phyloP scores from a whole-genome alignment of 2,797 vertebrate genomes.

The Allobates femoralis region DNA sequence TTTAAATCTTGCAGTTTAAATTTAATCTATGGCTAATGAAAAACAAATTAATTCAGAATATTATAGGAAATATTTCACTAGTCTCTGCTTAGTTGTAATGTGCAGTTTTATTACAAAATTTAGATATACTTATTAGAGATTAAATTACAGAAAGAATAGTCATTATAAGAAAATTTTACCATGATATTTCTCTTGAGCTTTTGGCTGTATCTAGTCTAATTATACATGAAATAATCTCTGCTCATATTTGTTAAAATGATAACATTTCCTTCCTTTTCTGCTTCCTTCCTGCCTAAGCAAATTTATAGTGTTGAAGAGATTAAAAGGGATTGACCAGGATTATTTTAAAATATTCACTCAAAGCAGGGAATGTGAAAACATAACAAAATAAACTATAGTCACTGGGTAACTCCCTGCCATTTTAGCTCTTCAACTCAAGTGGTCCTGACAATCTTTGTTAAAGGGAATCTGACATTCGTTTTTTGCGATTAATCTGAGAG shows the following conservation, averaged over 20 bases:
- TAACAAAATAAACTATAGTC: too few relatives aligned
- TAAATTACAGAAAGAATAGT: background rate
- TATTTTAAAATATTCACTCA: too few relatives aligned
- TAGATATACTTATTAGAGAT: slow-evolving; percentile 16
- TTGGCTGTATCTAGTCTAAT: background rate
- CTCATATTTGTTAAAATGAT: background rate
- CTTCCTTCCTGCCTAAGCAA: background rate
- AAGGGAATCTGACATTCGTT: too few relatives aligned
- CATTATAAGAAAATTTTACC: background rate
- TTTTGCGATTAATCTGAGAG: too few relatives aligned
- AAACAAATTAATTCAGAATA: slow-evolving; percentile 5
- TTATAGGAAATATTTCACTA: background rate
- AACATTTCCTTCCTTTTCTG: background rate
- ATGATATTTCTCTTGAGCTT: background rate
- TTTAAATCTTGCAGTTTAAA: background rate
- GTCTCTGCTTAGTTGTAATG: slow-evolving; percentile 5
- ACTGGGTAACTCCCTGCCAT: too few relatives aligned
- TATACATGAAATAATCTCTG: background rate
- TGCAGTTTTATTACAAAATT: background rate
- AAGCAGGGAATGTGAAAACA: too few relatives aligned
- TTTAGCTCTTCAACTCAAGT: too few relatives aligned
- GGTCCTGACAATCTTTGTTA: too few relatives aligned
- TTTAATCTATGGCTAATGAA: background rate
- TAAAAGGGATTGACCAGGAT: background rate
- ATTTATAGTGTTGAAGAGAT: background rate